Conservation (phyloP, 30 jellyfish, hydroid and myxozoan genomes). For the Haliclystus octoradiatus region DNA sequence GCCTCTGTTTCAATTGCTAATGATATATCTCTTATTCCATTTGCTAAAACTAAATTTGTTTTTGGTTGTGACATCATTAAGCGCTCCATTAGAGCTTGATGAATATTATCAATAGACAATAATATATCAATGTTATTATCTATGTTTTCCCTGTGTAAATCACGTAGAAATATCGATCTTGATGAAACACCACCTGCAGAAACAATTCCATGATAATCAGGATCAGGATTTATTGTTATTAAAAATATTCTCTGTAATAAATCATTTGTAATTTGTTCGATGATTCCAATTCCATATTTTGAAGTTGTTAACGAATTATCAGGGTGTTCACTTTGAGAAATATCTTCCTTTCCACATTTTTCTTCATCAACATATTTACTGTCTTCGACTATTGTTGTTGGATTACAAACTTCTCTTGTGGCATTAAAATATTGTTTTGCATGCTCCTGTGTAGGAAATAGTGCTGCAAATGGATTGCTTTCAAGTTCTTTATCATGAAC, state of each 20-base stretch:
- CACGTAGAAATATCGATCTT: constrained; percentile 37
- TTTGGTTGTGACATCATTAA: constrained; percentile 35
- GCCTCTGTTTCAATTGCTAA: constrained; percentile 32
- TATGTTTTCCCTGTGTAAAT: constrained; percentile 47
- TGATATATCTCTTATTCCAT: constrained; percentile 1
- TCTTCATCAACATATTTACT: neutral
- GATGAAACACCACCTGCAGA: constrained; percentile 36
- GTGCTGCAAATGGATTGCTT: constrained; percentile 80
- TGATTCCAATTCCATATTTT: too few relatives aligned
- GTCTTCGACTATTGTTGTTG: neutral
- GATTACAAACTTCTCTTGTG: constrained; percentile 15
- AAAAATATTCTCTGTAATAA: constrained; percentile 56
- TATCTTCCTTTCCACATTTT: neutral
- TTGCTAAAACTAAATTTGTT: constrained; percentile 7
- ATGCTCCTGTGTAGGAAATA: constrained; percentile 75
- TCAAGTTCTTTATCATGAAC: constrained; percentile 33
- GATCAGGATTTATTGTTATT: constrained; percentile 67
- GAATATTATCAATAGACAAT: constrained; percentile 32
- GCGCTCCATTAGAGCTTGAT: constrained; percentile 77
- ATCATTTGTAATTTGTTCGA: constrained; percentile 51
- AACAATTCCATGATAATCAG: neutral
- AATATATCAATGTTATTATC: constrained; percentile 22
- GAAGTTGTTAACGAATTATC: too few relatives aligned
- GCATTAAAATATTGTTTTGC: constrained; percentile 74
- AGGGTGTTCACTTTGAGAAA: too few relatives aligned